Evolutionary conservation across 2,888 invertebrate species (phyloP).

Genomic region (Loripinus fragilis): DNA sequence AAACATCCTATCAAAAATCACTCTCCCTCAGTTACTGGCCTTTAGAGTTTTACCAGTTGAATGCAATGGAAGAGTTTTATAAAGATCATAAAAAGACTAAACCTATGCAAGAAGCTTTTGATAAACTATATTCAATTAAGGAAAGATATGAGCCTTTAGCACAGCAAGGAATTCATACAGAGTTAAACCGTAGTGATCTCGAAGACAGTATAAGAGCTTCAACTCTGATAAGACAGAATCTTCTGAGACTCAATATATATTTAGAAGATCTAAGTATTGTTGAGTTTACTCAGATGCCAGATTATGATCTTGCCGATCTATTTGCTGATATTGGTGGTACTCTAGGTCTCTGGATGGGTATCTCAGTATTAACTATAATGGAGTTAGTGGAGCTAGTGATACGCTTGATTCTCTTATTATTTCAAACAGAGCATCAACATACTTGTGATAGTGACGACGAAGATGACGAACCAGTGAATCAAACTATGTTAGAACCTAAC

Average conservation of each 20-base stretch:
- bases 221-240: constrained; percentile 76
- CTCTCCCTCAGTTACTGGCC: constrained; percentile 79
- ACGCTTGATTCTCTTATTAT: constrained; percentile 69
- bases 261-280: constrained; percentile 79
- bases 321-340: constrained; percentile 80
- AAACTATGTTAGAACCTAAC: constrained; percentile 41
- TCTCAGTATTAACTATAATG: constrained; percentile 79
- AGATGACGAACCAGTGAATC: constrained; percentile 11
- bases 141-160: constrained; percentile 42
- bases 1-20: constrained; percentile 77
- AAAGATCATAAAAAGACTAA: constrained; percentile 59
- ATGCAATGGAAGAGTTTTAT: constrained; percentile 71
- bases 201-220: constrained; percentile 67
- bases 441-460: constrained; percentile 49
- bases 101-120: constrained; percentile 73
- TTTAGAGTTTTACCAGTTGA: constrained; percentile 76
- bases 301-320: constrained; percentile 77
- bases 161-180: constrained; percentile 31
- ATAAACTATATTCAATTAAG: constrained; percentile 56
- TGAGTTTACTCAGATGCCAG: constrained; percentile 76
- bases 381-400: constrained; percentile 77
- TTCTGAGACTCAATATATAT: constrained; percentile 78
- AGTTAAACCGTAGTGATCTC: constrained; percentile 46
- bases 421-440: constrained; percentile 71
- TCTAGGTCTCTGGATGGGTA: constrained; percentile 80